Conservation (phyloP, 2,113 vertebrate genomes). For the Pao palembangensis region DNA sequence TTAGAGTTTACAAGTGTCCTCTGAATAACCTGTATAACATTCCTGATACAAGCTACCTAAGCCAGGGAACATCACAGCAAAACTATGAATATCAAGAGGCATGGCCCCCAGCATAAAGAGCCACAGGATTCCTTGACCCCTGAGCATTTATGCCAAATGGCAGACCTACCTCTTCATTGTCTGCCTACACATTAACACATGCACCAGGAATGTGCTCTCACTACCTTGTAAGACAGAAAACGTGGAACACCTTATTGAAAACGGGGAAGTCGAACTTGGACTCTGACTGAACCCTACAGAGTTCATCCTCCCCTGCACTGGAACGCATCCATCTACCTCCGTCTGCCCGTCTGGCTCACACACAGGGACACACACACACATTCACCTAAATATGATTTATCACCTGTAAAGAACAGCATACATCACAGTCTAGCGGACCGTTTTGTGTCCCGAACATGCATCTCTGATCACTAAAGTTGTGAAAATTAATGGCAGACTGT, state of each 20-base stretch:
- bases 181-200: constrained; percentile 36
- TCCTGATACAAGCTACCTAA: neutral
- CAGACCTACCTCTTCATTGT: constrained; percentile 36
- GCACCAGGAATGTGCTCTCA: constrained; percentile 43
- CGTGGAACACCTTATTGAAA: constrained; percentile 10
- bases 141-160: constrained; percentile 29
- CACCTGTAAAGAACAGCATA: constrained; percentile 29
- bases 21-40: constrained; percentile 1
- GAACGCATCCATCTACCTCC: constrained; percentile 31
- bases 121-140: constrained; percentile 42
- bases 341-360: neutral
- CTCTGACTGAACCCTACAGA: constrained; percentile 36
- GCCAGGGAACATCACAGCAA: too few relatives aligned
- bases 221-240: constrained; percentile 16
- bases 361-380: neutral
- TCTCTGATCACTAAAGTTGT: constrained; percentile 27
- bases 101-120: constrained; percentile 33
- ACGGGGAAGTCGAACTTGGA: constrained; percentile 16
- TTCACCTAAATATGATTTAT: constrained; percentile 35
- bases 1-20: neutral
- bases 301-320: constrained; percentile 19
- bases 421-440: constrained; percentile 24
- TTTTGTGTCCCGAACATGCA: constrained; percentile 17
- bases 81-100: constrained; percentile 30
- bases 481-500: constrained; percentile 51